phyloP scores from a whole-genome alignment of 2,888 invertebrate species.

The Ashinkailepas kermadecensis region DNA sequence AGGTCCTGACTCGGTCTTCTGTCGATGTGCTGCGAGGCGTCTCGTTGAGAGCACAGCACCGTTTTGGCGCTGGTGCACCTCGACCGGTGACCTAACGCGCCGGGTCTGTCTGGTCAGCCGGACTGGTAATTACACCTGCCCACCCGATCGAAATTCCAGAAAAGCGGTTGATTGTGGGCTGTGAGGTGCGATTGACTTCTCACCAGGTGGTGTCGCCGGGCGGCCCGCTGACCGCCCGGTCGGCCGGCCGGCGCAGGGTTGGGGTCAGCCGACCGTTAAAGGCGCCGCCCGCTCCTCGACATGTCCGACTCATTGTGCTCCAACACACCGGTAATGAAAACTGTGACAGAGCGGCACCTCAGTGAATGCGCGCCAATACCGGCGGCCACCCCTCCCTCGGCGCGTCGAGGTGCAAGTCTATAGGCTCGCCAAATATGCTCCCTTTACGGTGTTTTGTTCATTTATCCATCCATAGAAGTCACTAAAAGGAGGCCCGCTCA shows the following conservation, averaged over 20 bases:
- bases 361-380: neutral
- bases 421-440: slow-evolving; percentile 15
- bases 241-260: neutral
- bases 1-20: too few species aligned
- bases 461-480: slow-evolving; percentile 13
- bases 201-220: too few species aligned
- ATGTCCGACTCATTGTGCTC: neutral
- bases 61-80: too few species aligned
- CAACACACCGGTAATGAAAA: neutral
- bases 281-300: neutral
- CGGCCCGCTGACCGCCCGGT: too few species aligned
- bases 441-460: slow-evolving; percentile 13
- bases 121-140: too few species aligned
- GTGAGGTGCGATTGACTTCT: too few species aligned
- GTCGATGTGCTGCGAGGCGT: too few species aligned
- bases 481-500: neutral
- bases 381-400: neutral
- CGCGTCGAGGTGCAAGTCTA: neutral
- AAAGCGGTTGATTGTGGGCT: too few species aligned
- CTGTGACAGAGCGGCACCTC: slow-evolving; percentile 2
- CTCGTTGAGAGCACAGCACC: too few species aligned
- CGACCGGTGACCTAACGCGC: too few species aligned
- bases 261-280: neutral
- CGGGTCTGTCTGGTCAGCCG: too few species aligned
- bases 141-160: too few species aligned